Evolutionary conservation across 2,797 vertebrate genomes (phyloP).

Genomic region (Myripristis murdjan): DNA sequence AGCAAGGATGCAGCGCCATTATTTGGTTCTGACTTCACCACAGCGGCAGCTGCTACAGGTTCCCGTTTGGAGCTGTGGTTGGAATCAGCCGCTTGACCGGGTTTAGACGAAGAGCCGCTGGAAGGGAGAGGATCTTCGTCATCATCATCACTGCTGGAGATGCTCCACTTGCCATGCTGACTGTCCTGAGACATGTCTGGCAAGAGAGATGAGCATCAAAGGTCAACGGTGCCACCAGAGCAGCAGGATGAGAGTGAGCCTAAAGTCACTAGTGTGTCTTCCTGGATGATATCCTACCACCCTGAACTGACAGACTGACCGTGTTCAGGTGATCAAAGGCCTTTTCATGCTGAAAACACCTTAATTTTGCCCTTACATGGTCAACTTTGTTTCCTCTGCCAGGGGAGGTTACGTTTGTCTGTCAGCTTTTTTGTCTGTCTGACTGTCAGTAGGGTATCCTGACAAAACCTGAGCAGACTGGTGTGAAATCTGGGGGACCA

Average conservation of each 20-base stretch:
- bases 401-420: no score
- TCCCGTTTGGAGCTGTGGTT: constrained; percentile 33
- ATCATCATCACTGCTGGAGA: constrained; percentile 97
- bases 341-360: no score
- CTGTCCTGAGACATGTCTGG: constrained; percentile 90
- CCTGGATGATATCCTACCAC: background rate
- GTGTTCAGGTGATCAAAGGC: no score
- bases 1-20: constrained; percentile 33
- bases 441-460: no score
- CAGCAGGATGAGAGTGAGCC: no score
- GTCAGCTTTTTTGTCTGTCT: no score
- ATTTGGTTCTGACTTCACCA: constrained; percentile 65
- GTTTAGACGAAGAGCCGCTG: constrained; percentile 24
- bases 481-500: no score
- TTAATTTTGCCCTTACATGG: no score
- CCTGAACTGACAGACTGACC: background rate
- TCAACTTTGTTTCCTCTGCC: no score
- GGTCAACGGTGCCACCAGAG: background rate
- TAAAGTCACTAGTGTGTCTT: no score
- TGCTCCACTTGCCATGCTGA: constrained; percentile 92
- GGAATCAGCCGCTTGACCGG: constrained; percentile 1
- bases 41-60: background rate
- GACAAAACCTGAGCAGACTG: no score
- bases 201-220: constrained; percentile 19
- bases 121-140: constrained; percentile 77